Evolutionary conservation across 1,140 invertebrate genomes (phyloP).

Genomic region (Ridgeia piscesae): DNA sequence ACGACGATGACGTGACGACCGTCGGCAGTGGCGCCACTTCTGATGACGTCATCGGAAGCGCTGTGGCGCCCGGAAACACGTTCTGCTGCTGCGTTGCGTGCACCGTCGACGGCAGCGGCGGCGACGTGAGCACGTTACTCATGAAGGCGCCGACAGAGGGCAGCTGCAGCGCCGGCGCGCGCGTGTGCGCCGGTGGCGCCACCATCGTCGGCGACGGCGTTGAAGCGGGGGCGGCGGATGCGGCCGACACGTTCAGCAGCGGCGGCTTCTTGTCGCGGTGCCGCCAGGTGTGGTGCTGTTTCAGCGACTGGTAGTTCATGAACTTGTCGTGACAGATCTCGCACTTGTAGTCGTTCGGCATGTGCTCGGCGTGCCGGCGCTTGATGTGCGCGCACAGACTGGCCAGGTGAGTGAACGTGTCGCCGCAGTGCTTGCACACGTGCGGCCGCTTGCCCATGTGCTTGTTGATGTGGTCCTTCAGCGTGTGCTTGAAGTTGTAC

Average conservation of each 20-base stretch:
- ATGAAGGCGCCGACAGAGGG: background rate
- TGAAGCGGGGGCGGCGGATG: background rate
- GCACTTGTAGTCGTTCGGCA: constrained; percentile 27
- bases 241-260: background rate
- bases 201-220: background rate
- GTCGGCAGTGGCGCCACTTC: background rate
- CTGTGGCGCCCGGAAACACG: background rate
- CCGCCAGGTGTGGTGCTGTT: constrained; percentile 30
- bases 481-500: constrained; percentile 31
- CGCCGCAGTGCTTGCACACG: constrained; percentile 30
- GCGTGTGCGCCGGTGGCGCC: background rate
- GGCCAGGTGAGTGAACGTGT: constrained; percentile 29
- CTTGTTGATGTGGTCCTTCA: constrained; percentile 32
- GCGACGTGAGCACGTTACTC: background rate
- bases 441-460: constrained; percentile 26
- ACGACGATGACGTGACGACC: background rate
- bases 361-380: constrained; percentile 28
- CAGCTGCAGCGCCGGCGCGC: background rate
- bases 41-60: background rate
- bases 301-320: constrained; percentile 31
- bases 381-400: constrained; percentile 30
- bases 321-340: constrained; percentile 28
- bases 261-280: constrained; percentile 21
- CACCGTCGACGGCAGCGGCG: background rate
- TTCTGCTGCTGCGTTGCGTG: background rate